Evolutionary conservation across 2,888 invertebrate genomes (phyloP).

Genomic region (Ochropleura leucogaster): DNA sequence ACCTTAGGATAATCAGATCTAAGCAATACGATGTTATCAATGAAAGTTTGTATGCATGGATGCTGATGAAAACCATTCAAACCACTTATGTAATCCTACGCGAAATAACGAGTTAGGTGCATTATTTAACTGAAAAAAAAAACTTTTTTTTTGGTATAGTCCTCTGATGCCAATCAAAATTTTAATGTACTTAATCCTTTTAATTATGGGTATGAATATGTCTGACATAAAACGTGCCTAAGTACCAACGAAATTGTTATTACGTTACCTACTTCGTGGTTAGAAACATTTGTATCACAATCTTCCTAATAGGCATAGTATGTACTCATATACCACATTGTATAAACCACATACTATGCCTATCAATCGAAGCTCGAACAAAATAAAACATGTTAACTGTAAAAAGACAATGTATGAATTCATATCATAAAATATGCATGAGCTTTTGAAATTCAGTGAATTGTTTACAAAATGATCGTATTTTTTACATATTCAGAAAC

Average conservation of each 20-base stretch:
- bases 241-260: background rate
- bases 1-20: conserved; percentile 12
- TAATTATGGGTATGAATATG: background rate
- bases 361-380: background rate
- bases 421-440: conserved; percentile 21
- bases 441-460: conserved; percentile 24
- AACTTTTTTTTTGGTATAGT: background rate
- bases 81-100: background rate
- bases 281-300: background rate
- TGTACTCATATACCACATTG: too few relatives aligned
- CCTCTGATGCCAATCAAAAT: background rate
- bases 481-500: conserved; percentile 23
- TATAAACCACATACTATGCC: too few relatives aligned
- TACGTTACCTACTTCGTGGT: background rate
- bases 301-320: background rate
- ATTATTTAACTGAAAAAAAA: background rate
- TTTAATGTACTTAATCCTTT: background rate
- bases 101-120: background rate
- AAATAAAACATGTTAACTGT: background rate
- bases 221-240: background rate
- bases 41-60: background rate
- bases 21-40: background rate
- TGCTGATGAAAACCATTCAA: background rate
- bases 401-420: conserved; percentile 1
- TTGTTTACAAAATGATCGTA: conserved; percentile 29